Evolutionary conservation across 92 coral and sea anemone genomes (phyloP).

Genomic region (Umimayanthus kanabou): DNA sequence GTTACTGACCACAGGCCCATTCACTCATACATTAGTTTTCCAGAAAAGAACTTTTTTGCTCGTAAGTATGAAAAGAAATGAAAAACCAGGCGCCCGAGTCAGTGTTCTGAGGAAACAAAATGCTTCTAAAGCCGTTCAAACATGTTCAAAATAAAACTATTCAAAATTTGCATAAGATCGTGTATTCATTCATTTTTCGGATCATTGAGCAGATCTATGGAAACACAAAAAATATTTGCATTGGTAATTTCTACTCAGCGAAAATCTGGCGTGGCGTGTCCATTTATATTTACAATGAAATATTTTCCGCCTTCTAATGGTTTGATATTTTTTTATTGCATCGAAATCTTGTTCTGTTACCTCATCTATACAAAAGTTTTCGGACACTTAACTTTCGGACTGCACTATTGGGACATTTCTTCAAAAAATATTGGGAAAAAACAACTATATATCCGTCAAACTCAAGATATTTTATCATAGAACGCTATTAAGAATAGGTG

Average conservation of each 20-base stretch:
- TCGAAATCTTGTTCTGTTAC: not conserved
- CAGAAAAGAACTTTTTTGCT: not conserved
- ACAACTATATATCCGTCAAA: no score
- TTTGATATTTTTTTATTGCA: not conserved
- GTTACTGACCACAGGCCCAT: not conserved
- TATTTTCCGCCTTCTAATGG: not conserved
- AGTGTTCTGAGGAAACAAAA: not conserved
- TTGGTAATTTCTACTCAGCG: not conserved
- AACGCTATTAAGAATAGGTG: no score
- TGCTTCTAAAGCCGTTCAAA: not conserved
- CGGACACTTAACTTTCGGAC: no score
- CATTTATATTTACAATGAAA: not conserved
- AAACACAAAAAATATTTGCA: constrained; percentile 25
- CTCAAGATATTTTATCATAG: no score
- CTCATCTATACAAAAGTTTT: no score
- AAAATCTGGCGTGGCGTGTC: not conserved
- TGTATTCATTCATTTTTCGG: constrained; percentile 20
- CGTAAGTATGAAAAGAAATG: not conserved
- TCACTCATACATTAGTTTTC: not conserved
- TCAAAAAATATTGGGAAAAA: no score
- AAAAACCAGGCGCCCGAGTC: not conserved
- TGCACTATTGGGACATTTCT: no score
- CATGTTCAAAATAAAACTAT: not conserved
- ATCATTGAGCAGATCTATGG: constrained; percentile 10
- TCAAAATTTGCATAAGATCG: not conserved